Evolutionary conservation across 1,140 invertebrate genomes (phyloP).

Genomic region (Telenomus remus): DNA sequence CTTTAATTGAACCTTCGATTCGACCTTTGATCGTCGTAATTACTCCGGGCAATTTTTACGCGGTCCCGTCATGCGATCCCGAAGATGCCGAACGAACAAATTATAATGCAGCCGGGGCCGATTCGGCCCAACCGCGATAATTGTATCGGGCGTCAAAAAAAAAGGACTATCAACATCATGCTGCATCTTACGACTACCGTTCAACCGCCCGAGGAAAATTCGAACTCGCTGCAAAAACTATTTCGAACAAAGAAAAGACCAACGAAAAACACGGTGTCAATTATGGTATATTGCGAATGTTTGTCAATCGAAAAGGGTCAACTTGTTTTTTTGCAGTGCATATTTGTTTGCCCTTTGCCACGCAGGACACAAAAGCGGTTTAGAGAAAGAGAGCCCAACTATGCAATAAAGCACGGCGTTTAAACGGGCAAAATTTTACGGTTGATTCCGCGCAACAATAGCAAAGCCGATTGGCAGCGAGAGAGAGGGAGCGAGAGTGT

Average conservation of each 20-base stretch:
- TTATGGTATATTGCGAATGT: conserved; percentile 27
- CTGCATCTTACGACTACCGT: no score
- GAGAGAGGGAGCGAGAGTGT: no score
- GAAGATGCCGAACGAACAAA: conserved; percentile 28
- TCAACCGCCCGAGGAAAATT: no score
- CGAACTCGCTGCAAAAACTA: no score
- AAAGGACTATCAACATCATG: no score
- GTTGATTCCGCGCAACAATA: conserved; percentile 42
- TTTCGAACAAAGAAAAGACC: no score
- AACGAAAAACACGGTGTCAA: background rate
- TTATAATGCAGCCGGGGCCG: conserved; percentile 1
- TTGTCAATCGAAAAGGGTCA: conserved; percentile 39
- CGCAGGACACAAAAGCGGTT: conserved; percentile 38
- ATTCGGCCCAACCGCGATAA: conserved; percentile 26
- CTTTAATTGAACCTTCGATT: conserved; percentile 44
- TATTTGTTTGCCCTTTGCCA: conserved; percentile 36
- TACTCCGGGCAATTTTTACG: conserved; percentile 37
- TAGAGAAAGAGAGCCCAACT: conserved; percentile 28
- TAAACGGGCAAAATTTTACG: conserved; percentile 45
- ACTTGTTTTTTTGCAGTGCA: conserved; percentile 7
- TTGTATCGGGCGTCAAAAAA: background rate
- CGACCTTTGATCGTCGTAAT: conserved; percentile 42
- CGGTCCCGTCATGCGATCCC: conserved; percentile 30
- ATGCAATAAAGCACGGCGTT: conserved; percentile 35
- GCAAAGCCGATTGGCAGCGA: conserved; percentile 50